Base-by-base conservation (phyloP, 2,797 vertebrate species). In the Sarcophilus harrisii region DNA sequence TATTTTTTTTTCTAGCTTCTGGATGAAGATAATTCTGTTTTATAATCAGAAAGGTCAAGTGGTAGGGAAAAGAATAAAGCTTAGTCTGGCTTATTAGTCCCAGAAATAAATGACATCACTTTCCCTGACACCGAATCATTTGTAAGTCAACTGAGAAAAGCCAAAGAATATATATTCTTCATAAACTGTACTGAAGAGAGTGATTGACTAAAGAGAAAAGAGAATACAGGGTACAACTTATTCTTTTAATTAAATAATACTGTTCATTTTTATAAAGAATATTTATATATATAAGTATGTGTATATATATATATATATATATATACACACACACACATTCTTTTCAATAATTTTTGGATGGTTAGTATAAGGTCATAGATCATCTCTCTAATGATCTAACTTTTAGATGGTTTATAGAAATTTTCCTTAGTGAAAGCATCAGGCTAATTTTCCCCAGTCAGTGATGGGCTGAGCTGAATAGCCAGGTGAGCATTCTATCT, bases 111-210 rank as follows among this genome's bases (percentile, higher is more conserved):
- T 55, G 58, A 27, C 54, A 60, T 49, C 45, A 49, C 49, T 49
- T 94, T 92, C 66, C 91, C n/a, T 91, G 81, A 91, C n/a, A 96
- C 57, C 28, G 81, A 90, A 57, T 58, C 57, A 55, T 57, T 29
- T 92, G 29, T 58, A 45, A 91, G 27, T 94, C 62, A 45, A 6
- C 91, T 52, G 92, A 90, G 58, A 66, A 92, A 92, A 90, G 58
- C 27, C 93, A 87, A 87, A 59, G 27, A 21, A 90, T 32, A 89
- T 24, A 81, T 87, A 32, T 8, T 62, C 58, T 81, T 90, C 6
- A 81, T 66, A 90, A 58, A 87, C 21, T 38, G 30, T 45, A 21
- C 38, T 38, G n/a, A 18, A 45, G 73, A 87, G 38, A 87, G 10
- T 87, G n/a, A 45, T 6, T 21, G 38, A 87, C 38, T 49, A 87